phyloP scores from a whole-genome alignment of 2,888 invertebrate genomes.

The Caprella mutica region DNA sequence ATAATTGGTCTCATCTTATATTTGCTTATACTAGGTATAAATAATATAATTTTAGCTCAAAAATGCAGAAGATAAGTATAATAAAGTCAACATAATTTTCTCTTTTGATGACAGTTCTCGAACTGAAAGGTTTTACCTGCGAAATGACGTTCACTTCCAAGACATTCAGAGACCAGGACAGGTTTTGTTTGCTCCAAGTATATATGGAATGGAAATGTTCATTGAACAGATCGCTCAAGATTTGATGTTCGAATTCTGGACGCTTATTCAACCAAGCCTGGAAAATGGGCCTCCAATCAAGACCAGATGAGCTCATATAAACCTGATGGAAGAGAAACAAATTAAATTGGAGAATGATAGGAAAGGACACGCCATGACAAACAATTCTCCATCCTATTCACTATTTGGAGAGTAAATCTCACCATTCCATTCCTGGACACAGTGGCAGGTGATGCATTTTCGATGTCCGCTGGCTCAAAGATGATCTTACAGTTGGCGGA shows the following conservation, averaged over 20 bases:
- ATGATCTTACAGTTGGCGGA: conserved; percentile 87
- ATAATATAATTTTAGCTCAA: too few species aligned
- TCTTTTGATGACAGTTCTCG: too few species aligned
- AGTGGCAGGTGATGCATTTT: conserved; percentile 94
- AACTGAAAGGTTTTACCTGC: too few species aligned
- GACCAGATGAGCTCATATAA: conserved; percentile 92
- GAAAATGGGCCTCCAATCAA: conserved; percentile 84
- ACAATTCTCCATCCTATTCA: too few species aligned
- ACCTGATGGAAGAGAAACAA: conserved; percentile 44
- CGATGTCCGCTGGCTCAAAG: conserved; percentile 94
- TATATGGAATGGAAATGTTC: conserved; percentile 60
- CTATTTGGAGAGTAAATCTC: too few species aligned
- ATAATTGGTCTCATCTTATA: too few species aligned
- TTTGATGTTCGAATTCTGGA: conserved; percentile 46
- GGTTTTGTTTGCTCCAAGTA: conserved; percentile 73
- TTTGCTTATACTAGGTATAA: too few species aligned
- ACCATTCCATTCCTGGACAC: conserved; percentile 84
- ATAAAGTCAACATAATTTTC: too few species aligned
- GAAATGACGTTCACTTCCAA: conserved; percentile 80
- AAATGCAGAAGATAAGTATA: too few species aligned
- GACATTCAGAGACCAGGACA: conserved; percentile 69
- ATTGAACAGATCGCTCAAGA: conserved; percentile 64
- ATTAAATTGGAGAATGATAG: not conserved
- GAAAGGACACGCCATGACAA: not conserved
- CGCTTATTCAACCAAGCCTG: conserved; percentile 67